Conservation (phyloP, 2,888 invertebrate species). For the Lasius platythorax region DNA sequence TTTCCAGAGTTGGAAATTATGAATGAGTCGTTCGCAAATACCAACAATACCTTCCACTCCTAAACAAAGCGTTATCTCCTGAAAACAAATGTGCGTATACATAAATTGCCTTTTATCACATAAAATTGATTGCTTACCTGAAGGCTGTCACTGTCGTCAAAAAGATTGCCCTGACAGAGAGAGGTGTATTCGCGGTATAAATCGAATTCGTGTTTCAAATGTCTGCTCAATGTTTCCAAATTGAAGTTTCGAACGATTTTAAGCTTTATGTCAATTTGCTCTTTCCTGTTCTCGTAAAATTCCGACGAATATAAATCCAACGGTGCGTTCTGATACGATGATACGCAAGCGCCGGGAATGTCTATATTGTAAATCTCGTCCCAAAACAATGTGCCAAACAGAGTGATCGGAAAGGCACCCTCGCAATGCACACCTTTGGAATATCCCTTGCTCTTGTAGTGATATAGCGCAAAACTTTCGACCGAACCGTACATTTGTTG, state of each 20-base stretch:
- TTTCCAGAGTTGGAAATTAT: constrained; percentile 88
- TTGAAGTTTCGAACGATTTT: constrained; percentile 82
- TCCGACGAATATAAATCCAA: constrained; percentile 90
- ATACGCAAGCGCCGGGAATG: constrained; percentile 90
- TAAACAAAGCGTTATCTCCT: constrained; percentile 87
- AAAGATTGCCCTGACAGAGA: constrained; percentile 72
- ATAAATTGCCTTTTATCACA: neutral
- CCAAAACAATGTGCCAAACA: constrained; percentile 92
- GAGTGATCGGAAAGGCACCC: constrained; percentile 88
- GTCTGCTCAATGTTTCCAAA: constrained; percentile 84
- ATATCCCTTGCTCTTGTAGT: constrained; percentile 76
- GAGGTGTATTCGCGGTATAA: constrained; percentile 73
- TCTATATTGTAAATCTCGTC: constrained; percentile 90
- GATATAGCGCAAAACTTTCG: constrained; percentile 77
- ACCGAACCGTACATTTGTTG: constrained; percentile 76
- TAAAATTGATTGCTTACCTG: constrained; percentile 76
- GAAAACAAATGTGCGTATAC: constrained; percentile 62
- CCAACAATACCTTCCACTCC: constrained; percentile 87
- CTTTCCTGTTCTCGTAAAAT: constrained; percentile 90
- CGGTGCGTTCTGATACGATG: constrained; percentile 90
- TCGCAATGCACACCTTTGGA: constrained; percentile 89
- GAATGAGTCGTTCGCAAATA: constrained; percentile 89
- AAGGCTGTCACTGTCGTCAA: constrained; percentile 66
- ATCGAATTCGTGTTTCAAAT: constrained; percentile 83
- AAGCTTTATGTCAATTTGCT: constrained; percentile 88